Conservation (phyloP, 2,888 invertebrate genomes). For the Pheosia gnoma region DNA sequence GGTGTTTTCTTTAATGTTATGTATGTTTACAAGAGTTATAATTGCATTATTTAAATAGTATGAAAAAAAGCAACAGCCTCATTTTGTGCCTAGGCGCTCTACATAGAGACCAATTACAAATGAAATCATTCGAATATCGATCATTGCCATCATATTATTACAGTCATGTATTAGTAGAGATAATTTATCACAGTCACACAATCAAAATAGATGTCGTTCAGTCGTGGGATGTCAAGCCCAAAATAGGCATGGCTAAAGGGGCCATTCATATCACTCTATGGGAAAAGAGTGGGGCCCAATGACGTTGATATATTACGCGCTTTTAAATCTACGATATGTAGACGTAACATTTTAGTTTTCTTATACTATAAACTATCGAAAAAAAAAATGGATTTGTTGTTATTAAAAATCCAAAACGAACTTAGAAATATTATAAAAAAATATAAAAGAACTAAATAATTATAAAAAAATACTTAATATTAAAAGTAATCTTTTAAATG, state of each 20-base stretch:
- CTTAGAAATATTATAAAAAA: too few relatives aligned
- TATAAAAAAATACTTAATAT: too few relatives aligned
- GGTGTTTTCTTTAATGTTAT: too few relatives aligned
- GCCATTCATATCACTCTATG: conserved; percentile 58
- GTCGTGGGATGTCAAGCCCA: conserved; percentile 29
- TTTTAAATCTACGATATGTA: conserved; percentile 43
- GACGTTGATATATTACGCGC: conserved; percentile 66
- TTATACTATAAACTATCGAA: conserved; percentile 11
- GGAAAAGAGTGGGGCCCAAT: conserved; percentile 45
- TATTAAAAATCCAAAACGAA: background rate
- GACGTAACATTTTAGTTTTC: conserved; percentile 13
- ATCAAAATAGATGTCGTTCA: conserved; percentile 26
- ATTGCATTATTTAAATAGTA: too few relatives aligned
- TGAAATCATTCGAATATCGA: background rate
- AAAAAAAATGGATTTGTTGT: conserved; percentile 14
- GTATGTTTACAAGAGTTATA: too few relatives aligned
- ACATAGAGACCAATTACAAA: background rate
- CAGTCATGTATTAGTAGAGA: background rate
- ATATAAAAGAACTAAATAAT: too few relatives aligned
- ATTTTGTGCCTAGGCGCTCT: too few relatives aligned
- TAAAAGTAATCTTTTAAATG: too few relatives aligned
- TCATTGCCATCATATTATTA: background rate
- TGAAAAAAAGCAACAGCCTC: too few relatives aligned
- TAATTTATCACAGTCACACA: conserved; percentile 1
- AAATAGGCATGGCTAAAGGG: conserved; percentile 54